These are phyloP conservation scores for Fragum fragum DNA, from an alignment of 2,888 invertebrate genomes.

Conservation along the genomic window DNA sequence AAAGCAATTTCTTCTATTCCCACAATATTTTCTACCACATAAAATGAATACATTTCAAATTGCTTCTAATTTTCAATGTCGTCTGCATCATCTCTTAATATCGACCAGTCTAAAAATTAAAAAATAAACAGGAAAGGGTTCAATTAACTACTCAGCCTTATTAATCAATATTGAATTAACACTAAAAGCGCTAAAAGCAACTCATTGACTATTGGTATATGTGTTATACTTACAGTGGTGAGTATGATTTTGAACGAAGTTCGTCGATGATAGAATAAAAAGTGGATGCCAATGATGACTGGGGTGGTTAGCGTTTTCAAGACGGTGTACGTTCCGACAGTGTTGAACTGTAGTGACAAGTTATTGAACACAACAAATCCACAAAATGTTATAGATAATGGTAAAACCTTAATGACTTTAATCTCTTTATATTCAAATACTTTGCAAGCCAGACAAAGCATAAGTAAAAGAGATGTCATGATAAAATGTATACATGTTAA, in stretches of 20 bases:
- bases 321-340: slow-evolving; percentile 89
- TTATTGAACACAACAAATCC: slow-evolving; percentile 90
- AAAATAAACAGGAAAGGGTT: too few relatives aligned
- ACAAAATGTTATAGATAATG: slow-evolving; percentile 89
- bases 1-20: too few relatives aligned
- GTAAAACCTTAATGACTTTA: slow-evolving; percentile 87
- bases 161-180: too few relatives aligned
- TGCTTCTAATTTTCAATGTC: too few relatives aligned
- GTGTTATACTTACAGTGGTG: slow-evolving; percentile 35
- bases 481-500: slow-evolving; percentile 88
- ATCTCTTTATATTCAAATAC: slow-evolving; percentile 88
- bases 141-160: too few relatives aligned
- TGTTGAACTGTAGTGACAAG: slow-evolving; percentile 88
- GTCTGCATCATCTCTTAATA: too few relatives aligned
- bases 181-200: too few relatives aligned
- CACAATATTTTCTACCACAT: too few relatives aligned
- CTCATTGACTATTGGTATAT: too few relatives aligned
- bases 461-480: slow-evolving; percentile 88
- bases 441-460: slow-evolving; percentile 87
- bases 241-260: slow-evolving; percentile 12
- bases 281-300: slow-evolving; percentile 88
- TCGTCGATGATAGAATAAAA: slow-evolving; percentile 25
- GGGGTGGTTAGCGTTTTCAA: slow-evolving; percentile 89
- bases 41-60: too few relatives aligned
- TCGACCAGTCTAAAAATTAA: too few relatives aligned